Conservation (phyloP, 2,113 vertebrate species). For the Potamarius usumacintae region DNA sequence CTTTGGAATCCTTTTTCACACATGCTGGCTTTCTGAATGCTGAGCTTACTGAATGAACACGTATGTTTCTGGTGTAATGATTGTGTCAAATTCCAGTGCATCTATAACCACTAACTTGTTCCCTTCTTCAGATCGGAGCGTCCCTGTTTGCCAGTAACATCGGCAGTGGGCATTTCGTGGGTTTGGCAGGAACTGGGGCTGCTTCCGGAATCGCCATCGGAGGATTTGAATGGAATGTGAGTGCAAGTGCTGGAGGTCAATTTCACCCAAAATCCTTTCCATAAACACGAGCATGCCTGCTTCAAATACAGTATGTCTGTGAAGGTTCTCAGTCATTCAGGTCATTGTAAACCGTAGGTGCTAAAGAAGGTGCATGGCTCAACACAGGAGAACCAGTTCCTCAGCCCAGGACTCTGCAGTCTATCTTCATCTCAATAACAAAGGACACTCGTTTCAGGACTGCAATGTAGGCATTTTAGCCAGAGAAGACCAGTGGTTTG, state of each 20-base stretch:
- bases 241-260: conserved; percentile 51
- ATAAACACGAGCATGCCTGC: too few relatives aligned
- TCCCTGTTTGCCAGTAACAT: conserved; percentile 98
- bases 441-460: too few relatives aligned
- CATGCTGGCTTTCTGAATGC: neutral
- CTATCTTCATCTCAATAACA: too few relatives aligned
- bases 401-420: too few relatives aligned
- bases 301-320: neutral
- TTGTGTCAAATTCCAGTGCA: neutral
- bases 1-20: neutral
- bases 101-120: neutral
- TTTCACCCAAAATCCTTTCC: neutral
- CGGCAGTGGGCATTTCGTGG: conserved; percentile 92
- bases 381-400: too few relatives aligned
- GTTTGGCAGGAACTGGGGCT: conserved; percentile 87
- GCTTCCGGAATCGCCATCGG: conserved; percentile 83
- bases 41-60: neutral
- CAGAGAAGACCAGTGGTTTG: too few relatives aligned
- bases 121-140: conserved; percentile 82
- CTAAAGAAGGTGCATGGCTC: too few relatives aligned
- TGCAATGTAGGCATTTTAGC: too few relatives aligned
- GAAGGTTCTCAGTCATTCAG: too few relatives aligned
- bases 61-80: neutral
- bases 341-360: too few relatives aligned
- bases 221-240: conserved; percentile 93